A percentile compares a stretch with the other conserved stretches of the same genome.
These are phyloP conservation scores for Hirtodrosophila trivittata DNA, from an alignment of 2,888 invertebrate species.

Conservation along the genomic window DNA sequence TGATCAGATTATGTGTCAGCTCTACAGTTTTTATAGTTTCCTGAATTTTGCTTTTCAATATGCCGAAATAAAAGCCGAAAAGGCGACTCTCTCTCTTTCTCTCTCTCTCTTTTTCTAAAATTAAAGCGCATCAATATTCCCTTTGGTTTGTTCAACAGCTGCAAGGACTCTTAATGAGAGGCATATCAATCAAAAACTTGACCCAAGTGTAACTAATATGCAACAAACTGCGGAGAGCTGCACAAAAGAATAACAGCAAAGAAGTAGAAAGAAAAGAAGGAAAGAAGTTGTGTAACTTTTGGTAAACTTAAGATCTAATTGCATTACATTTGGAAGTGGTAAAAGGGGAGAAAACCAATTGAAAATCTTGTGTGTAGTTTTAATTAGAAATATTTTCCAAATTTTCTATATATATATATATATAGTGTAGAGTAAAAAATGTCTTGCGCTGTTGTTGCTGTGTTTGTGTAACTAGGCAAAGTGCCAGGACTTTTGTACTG, in stretches of 20 bases:
- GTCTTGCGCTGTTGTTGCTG: slow-evolving; percentile 25
- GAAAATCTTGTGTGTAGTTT: slow-evolving; percentile 59
- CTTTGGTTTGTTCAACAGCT: slow-evolving; percentile 8
- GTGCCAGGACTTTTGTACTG: slow-evolving; percentile 58
- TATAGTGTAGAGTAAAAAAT: slow-evolving; percentile 21
- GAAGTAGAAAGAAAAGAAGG: neutral
- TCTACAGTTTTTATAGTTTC: too few species aligned
- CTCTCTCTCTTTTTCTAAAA: too few species aligned
- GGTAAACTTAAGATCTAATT: slow-evolving; percentile 55
- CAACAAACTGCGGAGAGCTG: slow-evolving; percentile 36
- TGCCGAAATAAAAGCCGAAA: too few species aligned
- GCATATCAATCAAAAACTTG: slow-evolving; percentile 50
- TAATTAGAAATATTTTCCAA: slow-evolving; percentile 74
- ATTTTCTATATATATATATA: slow-evolving; percentile 41
- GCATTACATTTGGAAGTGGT: slow-evolving; percentile 41
- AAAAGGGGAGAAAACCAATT: slow-evolving; percentile 37
- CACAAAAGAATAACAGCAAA: slow-evolving; percentile 11
- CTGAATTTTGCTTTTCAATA: too few species aligned
- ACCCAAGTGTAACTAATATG: slow-evolving; percentile 45
- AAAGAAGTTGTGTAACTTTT: slow-evolving; percentile 29
- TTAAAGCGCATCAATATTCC: neutral
- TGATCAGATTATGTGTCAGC: too few species aligned
- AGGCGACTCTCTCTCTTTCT: too few species aligned
- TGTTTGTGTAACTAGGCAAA: slow-evolving; percentile 52
- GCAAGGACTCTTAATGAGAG: slow-evolving; percentile 54